Conservation (phyloP, 2,797 vertebrate genomes). For the Bradypus variegatus region DNA sequence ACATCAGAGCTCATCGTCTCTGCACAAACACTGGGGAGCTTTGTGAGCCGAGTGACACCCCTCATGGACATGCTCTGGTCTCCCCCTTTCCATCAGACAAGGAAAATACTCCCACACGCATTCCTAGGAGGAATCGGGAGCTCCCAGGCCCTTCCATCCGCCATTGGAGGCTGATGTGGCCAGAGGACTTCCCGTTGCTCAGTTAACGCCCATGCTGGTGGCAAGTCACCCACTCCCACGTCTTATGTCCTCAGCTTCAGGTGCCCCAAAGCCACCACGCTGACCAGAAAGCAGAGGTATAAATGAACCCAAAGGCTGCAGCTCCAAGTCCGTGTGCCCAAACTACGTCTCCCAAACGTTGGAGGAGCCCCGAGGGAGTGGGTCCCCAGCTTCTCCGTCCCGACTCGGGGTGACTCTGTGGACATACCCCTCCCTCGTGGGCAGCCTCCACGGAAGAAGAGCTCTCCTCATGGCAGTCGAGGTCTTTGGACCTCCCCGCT, state of each 20-base stretch:
- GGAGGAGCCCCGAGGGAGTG: not conserved
- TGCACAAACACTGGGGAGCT: not conserved
- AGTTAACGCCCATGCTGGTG: not conserved
- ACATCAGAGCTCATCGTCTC: not conserved
- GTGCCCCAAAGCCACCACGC: not conserved
- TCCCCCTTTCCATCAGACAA: not conserved
- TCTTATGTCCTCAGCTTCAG: not conserved
- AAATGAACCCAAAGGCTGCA: not conserved
- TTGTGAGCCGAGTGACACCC: not conserved
- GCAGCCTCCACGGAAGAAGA: not conserved
- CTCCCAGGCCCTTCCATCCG: not conserved
- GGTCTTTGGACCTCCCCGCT: not conserved
- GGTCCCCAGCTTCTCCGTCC: not conserved
- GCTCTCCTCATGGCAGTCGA: not conserved
- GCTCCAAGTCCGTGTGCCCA: not conserved
- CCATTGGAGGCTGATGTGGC: not conserved
- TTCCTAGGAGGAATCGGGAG: not conserved
- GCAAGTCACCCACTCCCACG: not conserved
- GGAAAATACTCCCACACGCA: not conserved
- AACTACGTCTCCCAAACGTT: not conserved
- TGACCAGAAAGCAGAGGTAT: not conserved
- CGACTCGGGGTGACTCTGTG: not conserved
- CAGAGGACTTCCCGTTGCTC: not conserved
- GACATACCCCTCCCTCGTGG: not conserved
- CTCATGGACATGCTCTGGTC: not conserved